A percentile compares a stretch with the other conserved stretches of the same genome.
These are phyloP conservation scores for Drosophila atripex DNA, from an alignment of 2,888 invertebrate species.

Conservation along the genomic window DNA sequence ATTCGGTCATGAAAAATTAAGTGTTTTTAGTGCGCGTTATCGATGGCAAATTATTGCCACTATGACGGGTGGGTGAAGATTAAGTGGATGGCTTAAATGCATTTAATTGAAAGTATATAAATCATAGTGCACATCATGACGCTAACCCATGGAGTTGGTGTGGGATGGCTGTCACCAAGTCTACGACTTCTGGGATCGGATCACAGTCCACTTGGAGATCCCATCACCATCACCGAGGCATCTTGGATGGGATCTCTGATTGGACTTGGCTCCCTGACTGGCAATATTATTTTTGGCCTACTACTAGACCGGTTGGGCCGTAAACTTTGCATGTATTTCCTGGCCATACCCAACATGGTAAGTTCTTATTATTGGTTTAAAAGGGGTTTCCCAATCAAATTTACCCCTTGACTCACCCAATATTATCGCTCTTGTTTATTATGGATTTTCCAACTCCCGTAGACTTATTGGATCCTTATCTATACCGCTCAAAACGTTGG, in stretches of 20 bases:
- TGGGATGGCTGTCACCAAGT: constrained; percentile 80
- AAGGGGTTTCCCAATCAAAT: background rate
- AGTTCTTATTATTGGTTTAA: constrained; percentile 2
- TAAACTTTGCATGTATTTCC: constrained; percentile 65
- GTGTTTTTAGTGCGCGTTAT: constrained; percentile 55
- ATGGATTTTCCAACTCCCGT: background rate
- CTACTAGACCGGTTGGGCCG: constrained; percentile 74
- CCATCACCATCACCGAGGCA: constrained; percentile 57
- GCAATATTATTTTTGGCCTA: constrained; percentile 73
- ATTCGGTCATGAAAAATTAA: constrained; percentile 28
- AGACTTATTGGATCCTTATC: constrained; percentile 78
- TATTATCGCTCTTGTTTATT: background rate
- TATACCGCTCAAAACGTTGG: constrained; percentile 64
- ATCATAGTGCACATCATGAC: constrained; percentile 77
- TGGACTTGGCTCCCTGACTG: constrained; percentile 71
- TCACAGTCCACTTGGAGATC: constrained; percentile 47
- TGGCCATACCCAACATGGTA: constrained; percentile 77
- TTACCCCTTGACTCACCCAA: constrained; percentile 21
- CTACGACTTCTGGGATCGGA: constrained; percentile 65
- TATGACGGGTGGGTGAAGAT: constrained; percentile 60
- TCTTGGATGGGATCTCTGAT: constrained; percentile 79
- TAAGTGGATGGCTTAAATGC: background rate
- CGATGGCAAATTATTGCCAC: constrained; percentile 70
- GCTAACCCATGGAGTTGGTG: constrained; percentile 73
- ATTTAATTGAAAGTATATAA: background rate